Evolutionary conservation across 2,113 vertebrate species (phyloP).

Genomic region (Phyllostomus hastatus): DNA sequence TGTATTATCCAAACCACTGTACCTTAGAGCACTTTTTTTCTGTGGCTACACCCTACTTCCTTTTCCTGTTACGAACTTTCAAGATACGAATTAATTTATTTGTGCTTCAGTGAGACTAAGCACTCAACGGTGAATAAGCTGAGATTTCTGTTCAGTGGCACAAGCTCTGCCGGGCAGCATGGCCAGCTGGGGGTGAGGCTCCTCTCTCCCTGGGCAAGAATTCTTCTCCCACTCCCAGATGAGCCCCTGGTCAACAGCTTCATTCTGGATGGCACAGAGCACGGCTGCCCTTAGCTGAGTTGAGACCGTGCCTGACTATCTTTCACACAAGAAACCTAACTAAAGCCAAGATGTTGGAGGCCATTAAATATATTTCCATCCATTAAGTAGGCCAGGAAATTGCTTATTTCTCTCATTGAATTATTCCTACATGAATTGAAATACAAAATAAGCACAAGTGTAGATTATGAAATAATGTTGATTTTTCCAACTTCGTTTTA

Average conservation of each 20-base stretch:
- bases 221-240: neutral
- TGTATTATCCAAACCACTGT: neutral
- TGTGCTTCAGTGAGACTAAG: neutral
- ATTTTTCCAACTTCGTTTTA: constrained; percentile 31
- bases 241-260: neutral
- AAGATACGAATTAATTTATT: constrained; percentile 54
- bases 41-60: neutral
- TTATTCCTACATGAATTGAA: neutral
- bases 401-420: neutral
- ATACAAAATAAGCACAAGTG: neutral
- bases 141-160: constrained; percentile 8
- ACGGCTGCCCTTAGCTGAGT: neutral
- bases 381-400: constrained; percentile 47
- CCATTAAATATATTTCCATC: constrained; percentile 28
- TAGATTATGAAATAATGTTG: constrained; percentile 11
- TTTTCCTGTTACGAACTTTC: constrained; percentile 46
- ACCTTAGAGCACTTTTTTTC: neutral
- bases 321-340: constrained; percentile 28
- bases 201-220: neutral
- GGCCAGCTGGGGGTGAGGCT: neutral
- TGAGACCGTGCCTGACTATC: neutral
- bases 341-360: neutral
- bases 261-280: neutral
- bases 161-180: neutral
- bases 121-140: constrained; percentile 40